Base-by-base conservation (phyloP, 1,140 invertebrate genomes). In the Cardiocondyla obscurior region DNA sequence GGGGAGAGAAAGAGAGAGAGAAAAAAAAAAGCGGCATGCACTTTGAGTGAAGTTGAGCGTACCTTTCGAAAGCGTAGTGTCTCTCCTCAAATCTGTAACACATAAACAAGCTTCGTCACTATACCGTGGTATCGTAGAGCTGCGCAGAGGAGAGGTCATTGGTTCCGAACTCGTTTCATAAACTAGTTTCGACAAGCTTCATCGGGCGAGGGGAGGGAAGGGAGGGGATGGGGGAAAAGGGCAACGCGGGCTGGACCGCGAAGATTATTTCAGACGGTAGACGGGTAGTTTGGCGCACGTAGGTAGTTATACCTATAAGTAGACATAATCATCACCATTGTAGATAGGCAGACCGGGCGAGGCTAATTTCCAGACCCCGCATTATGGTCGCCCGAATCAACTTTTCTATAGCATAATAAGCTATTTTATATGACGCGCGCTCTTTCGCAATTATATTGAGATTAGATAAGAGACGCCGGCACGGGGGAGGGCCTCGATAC, bases 21-120 rank as follows among this genome's bases (percentile, higher is more conserved):
- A n/a, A n/a, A 10, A 12, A n/a, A 22, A 58, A 64, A 49, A 76
- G 28, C 46, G 64, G 58, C 77, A 87, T 90, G 87, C 83, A 83
- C 73, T 81, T 83, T 82, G 88, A 88, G 42, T 84, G 89, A 90
- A 91, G 88, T 74, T 81, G 82, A 81, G 85, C 92, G 81, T 94
- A 94, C 93, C 93, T 94, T 92, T 94, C 93, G 88, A 93, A 94
- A 92, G 93, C 93, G 92, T 93, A 94, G 93, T 94, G 93, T 90
- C 93, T 93, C 90, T 94, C 93, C 89, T 94, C 93, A 92, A 92
- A 94, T 94, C 93, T 94, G 93, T 89, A 94, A 94, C 93, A 94
- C 91, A 93, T 92, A 94, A 94, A 93, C 83, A 92, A 88, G 86
- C 73, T 88, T 92, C 88, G 90, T 93, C 91, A 92, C 90, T 89